Evolutionary conservation across 2,113 vertebrate species (phyloP), one percentile per base, ranked within the genome.

Genomic region (Amphiprion percula): DNA sequence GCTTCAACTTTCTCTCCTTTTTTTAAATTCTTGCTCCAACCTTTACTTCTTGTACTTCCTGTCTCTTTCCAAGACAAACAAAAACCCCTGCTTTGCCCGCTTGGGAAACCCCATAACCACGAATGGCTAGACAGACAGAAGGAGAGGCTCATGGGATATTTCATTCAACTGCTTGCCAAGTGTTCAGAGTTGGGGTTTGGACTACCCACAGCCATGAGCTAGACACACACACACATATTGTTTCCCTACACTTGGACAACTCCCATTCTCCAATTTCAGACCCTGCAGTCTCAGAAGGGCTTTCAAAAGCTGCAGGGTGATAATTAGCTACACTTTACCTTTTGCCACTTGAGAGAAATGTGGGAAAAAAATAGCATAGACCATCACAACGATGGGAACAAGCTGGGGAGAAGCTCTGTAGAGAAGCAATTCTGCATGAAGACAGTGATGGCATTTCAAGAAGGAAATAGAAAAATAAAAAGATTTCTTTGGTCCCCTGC

Each of bases 321-420:
- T 92, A 93, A 92, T 92, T 83, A 84, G 49, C 66, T 37, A 47
- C 3, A 16, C 86, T 88, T 86, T 74, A 86, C 83, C 85, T 87
- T 68, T 74, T 84, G 64, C 60, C 80, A 75, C 87, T 84, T 44
- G 50, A 70, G 83, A 84, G 80, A 68, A 69, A 80, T 68, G 74
- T 8, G 17, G 61, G 46, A 69, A 79, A 49, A 70, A 68, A 79
- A 76, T 50, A 73, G 61, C 70, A 64, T 23, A 73, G 23, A 41
- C 10, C 4, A 37, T 60, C 74, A 33, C 53, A 58, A 63, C 44
- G 61, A 75, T 53, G 66, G 21, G 63, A 70, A 67, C 10, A 24
- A 68, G 23, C 56, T 61, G 62, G 70, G 56, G 65, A 73, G n/a
- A 71, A 9, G 46, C 53, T 65, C 8, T 26, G 17, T 16, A 12